Evolutionary conservation across 2,113 vertebrate species (phyloP).

Genomic region (Pteropus alecto): DNA sequence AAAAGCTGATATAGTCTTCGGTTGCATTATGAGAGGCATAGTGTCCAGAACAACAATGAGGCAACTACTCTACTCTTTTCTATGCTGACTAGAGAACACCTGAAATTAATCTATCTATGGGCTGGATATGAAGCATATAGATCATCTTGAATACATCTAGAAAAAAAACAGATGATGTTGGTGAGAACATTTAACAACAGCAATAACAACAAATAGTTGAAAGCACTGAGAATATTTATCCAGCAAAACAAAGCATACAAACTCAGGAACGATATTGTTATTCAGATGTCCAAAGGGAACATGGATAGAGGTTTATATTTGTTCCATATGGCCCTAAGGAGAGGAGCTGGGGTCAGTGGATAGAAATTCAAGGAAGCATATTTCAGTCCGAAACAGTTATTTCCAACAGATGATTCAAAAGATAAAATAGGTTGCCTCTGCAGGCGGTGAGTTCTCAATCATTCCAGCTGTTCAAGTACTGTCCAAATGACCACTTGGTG

Average conservation of each 20-base stretch:
- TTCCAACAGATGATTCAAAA: neutral
- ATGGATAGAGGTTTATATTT: neutral
- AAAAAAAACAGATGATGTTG: neutral
- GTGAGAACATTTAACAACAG: neutral
- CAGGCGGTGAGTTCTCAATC: neutral
- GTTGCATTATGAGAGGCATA: neutral
- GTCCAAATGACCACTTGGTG: conserved; percentile 62
- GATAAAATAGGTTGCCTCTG: neutral
- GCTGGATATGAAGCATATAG: neutral
- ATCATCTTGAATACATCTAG: neutral
- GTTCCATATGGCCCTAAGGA: neutral
- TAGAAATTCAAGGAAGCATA: neutral
- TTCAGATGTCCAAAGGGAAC: neutral
- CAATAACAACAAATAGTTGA: neutral
- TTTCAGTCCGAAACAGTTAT: neutral
- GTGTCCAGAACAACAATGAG: neutral
- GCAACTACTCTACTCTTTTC: neutral
- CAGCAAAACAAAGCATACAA: conserved; percentile 1
- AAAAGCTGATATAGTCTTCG: neutral
- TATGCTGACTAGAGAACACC: neutral
- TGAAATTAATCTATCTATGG: neutral
- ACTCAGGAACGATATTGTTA: neutral
- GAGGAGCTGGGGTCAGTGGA: neutral
- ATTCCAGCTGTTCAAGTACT: neutral
- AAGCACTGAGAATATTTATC: neutral